phyloP scores from a whole-genome alignment of 1,140 invertebrate genomes.

The Bilobella aurantiaca region DNA sequence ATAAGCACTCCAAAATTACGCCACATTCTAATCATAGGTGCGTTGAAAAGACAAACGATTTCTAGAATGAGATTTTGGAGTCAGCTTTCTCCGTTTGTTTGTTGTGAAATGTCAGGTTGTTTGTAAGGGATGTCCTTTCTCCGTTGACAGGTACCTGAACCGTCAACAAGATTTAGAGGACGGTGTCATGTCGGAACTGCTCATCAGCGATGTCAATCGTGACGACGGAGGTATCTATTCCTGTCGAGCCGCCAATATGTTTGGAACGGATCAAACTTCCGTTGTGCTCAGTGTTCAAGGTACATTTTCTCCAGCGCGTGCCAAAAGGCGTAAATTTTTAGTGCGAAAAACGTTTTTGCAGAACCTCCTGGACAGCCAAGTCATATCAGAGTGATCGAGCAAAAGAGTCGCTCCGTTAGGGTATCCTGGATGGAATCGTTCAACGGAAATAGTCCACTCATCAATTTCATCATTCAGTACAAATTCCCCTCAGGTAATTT shows the following conservation, averaged over 20 bases:
- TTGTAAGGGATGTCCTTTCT: too few species aligned
- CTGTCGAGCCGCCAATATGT: constrained; percentile 75
- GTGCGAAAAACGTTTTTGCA: too few species aligned
- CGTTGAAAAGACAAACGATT: too few species aligned
- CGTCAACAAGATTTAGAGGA: constrained; percentile 62
- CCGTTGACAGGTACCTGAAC: constrained; percentile 56
- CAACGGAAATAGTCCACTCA: constrained; percentile 76
- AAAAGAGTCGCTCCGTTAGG: constrained; percentile 63
- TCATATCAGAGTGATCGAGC: constrained; percentile 71
- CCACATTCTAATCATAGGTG: constrained; percentile 28
- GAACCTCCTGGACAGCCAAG: constrained; percentile 75
- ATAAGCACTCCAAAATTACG: constrained; percentile 27
- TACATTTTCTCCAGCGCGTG: too few species aligned
- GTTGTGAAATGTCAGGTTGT: too few species aligned
- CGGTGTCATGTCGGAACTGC: constrained; percentile 72
- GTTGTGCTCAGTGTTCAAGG: constrained; percentile 85
- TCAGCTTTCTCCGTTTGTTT: too few species aligned
- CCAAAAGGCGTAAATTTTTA: too few species aligned
- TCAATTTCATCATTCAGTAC: constrained; percentile 74
- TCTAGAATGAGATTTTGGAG: too few species aligned
- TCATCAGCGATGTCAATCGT: constrained; percentile 67
- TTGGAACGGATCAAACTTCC: constrained; percentile 80
- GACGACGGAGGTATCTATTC: constrained; percentile 80
- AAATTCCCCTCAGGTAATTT: constrained; percentile 70
- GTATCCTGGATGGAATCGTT: constrained; percentile 75